Evolutionary conservation across 64 coral and sea anemone genomes (phyloP), one percentile per base, ranked within the genome.

Genomic region (Dendronephthya gigantea): DNA sequence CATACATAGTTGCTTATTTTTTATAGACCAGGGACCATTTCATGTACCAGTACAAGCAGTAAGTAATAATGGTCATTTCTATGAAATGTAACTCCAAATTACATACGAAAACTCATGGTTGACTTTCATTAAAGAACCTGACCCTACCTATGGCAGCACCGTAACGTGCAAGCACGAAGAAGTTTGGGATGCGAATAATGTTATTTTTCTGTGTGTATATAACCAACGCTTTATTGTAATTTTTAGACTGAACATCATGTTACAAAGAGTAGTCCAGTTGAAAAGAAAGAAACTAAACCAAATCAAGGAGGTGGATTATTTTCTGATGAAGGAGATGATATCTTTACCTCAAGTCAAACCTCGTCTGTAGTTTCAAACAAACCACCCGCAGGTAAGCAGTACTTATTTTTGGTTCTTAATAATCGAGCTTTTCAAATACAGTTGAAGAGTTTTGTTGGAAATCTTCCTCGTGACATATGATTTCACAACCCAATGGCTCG

Each of bases 321-420:
- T 35, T 79, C 72, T 36, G 72, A 79, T 79, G 72, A 79, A 34
- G 72, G 72, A 36, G 72, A 79, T 1, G 72, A 79, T 79, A 79
- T 79, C 16, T 79, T 79, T 79, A 79, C 72, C 34, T 79, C 72
- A 79, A 79, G 72, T 34, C 32, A 79, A 79, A 15, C 72, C 19
- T 39, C 72, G 30, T 79, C 72, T 12, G 22, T 79, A 4, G 72
- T 39, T 36, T 39, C 72, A 15, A 79, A 39, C 36, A 79, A 79
- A 79, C 55, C 55, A 62, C 55, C 55, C 1, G 55, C 55, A 62
- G 55, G 55, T 62, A 62, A 6, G 55, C 55, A 62, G 19, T 7
- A 62, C 6, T 17, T 62, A 9, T 62, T 62, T 62, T 23, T 62
- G 25, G 13, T 16, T 62, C 19, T 62, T 12, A 62, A 2, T 9